Percentiles rank a stretch among this genome's conserved stretches.
Evolutionary conservation across 1,140 invertebrate genomes (phyloP).

Genomic region (Parasteatoda tepidariorum): DNA sequence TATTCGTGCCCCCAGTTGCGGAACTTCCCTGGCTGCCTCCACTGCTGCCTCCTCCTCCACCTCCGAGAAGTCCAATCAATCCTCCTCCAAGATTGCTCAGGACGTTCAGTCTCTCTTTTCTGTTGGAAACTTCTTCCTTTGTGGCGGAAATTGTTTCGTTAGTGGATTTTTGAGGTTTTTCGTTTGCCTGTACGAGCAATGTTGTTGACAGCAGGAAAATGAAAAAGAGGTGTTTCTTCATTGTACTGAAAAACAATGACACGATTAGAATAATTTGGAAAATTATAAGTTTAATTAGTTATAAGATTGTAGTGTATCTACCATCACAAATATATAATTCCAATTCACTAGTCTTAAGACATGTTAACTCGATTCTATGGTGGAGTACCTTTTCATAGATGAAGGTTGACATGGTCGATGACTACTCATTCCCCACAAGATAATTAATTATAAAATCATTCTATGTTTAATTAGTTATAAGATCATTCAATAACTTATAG

Average conservation of each 20-base stretch:
- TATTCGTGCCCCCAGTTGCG: not conserved
- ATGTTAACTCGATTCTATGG: too few relatives aligned
- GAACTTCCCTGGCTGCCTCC: not conserved
- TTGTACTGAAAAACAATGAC: not conserved
- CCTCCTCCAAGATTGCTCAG: not conserved
- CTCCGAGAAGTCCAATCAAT: not conserved
- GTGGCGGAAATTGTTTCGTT: slow-evolving; percentile 16
- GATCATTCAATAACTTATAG: too few relatives aligned
- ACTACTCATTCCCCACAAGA: too few relatives aligned
- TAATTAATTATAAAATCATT: too few relatives aligned
- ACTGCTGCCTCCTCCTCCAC: not conserved
- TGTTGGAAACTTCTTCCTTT: not conserved
- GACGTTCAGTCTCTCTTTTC: slow-evolving; percentile 18
- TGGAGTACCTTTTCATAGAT: too few relatives aligned
- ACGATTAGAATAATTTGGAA: too few relatives aligned
- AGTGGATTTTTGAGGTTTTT: not conserved
- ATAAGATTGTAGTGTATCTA: too few relatives aligned
- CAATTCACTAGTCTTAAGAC: too few relatives aligned
- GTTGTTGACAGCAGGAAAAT: not conserved
- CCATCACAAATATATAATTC: too few relatives aligned
- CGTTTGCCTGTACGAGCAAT: not conserved
- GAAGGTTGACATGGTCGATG: too few relatives aligned
- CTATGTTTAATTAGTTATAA: too few relatives aligned
- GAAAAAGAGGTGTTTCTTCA: not conserved
- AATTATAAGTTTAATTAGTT: too few relatives aligned